Conservation (phyloP, 2,888 invertebrate species). For the Empis livida region DNA sequence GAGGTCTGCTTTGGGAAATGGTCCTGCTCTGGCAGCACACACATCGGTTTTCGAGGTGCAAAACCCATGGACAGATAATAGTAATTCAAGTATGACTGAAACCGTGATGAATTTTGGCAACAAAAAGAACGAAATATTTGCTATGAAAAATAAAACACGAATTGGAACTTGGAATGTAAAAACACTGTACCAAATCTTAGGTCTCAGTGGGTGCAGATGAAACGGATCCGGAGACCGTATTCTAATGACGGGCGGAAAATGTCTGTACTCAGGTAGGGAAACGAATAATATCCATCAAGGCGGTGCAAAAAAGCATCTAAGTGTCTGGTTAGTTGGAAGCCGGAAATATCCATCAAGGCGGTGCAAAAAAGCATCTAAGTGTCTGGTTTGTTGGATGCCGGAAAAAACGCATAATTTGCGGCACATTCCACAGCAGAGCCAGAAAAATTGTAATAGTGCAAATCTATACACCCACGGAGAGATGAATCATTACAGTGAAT, state of each 20-base stretch:
- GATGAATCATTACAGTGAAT: not conserved
- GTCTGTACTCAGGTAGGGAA: conserved; percentile 4
- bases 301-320: conserved; percentile 1
- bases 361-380: not conserved
- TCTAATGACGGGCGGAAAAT: not conserved
- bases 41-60: too few species aligned
- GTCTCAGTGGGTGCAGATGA: conserved; percentile 1
- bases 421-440: conserved; percentile 10
- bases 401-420: conserved; percentile 7
- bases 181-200: not conserved
- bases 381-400: not conserved
- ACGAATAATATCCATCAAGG: not conserved
- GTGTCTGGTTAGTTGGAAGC: not conserved
- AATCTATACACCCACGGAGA: conserved; percentile 2
- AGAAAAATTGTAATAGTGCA: not conserved
- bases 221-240: not conserved
- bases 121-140: too few species aligned
- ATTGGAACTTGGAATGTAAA: not conserved
- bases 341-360: not conserved
- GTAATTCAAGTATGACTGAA: too few species aligned
- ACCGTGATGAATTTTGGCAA: too few species aligned
- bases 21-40: too few species aligned
- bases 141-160: too few species aligned
- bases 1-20: too few species aligned
- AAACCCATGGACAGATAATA: too few species aligned